Conservation (phyloP, 2,113 vertebrate genomes). For the Paramisgurnus dabryanus region DNA sequence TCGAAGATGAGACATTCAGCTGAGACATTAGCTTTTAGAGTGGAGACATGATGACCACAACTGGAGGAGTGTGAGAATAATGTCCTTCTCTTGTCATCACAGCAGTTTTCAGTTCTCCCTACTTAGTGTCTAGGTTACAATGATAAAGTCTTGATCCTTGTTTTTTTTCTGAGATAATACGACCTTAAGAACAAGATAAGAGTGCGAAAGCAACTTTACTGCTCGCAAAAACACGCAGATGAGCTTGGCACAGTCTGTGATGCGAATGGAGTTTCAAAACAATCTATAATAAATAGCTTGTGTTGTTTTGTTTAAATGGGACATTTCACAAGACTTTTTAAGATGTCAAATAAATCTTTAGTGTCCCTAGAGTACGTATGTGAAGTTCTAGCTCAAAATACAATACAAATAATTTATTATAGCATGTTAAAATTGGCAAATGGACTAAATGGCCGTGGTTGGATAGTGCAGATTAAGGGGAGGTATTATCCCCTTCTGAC, state of each 20-base stretch:
- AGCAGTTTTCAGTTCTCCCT: conserved; percentile 1
- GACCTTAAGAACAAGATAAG: conserved; percentile 15
- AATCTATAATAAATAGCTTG: background rate
- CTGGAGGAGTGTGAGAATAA: background rate
- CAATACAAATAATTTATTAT: too few species aligned
- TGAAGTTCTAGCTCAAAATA: too few species aligned
- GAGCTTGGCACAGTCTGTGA: conserved; percentile 5
- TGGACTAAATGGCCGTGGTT: too few species aligned
- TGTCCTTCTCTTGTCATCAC: conserved; percentile 18
- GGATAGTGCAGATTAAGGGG: too few species aligned
- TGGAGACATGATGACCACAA: conserved; percentile 12
- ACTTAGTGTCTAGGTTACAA: background rate
- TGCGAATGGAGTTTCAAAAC: conserved; percentile 6
- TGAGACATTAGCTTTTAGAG: too few species aligned
- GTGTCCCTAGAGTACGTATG: too few species aligned
- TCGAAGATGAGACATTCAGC: background rate
- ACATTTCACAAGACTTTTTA: too few species aligned
- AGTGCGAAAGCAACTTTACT: conserved; percentile 7
- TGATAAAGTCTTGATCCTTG: background rate
- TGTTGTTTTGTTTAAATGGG: background rate
- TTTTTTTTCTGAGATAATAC: background rate
- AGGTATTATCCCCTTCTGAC: too few species aligned
- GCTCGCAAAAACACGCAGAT: background rate
- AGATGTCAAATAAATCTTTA: too few species aligned
- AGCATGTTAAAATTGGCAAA: too few species aligned